Evolutionary conservation across 1,140 invertebrate genomes (phyloP).

Genomic region (Aphis craccivora): DNA sequence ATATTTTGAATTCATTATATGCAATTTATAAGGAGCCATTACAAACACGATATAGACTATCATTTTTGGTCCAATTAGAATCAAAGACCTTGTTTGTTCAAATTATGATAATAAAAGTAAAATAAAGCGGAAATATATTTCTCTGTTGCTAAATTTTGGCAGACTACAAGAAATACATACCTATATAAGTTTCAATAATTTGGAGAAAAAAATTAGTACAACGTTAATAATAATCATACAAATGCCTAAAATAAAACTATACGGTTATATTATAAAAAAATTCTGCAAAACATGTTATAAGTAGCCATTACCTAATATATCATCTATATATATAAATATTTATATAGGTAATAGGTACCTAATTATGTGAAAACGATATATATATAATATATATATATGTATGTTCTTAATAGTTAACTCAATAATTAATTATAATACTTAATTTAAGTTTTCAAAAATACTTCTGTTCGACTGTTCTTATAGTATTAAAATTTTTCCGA

Average conservation of each 20-base stretch:
- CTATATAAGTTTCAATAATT: neutral
- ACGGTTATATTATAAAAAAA: neutral
- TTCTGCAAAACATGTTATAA: neutral
- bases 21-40: conserved; percentile 34
- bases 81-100: conserved; percentile 13
- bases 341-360: no score
- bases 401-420: no score
- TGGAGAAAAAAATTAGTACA: neutral
- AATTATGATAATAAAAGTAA: neutral
- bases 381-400: neutral
- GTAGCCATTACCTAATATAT: neutral
- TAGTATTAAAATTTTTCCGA: neutral
- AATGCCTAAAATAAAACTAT: neutral
- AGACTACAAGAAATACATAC: conserved; percentile 23
- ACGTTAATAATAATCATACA: neutral
- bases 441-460: neutral
- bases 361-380: neutral
- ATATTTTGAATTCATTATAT: neutral
- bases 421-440: neutral
- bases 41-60: neutral
- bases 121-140: conserved; percentile 24
- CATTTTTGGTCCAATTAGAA: conserved; percentile 28
- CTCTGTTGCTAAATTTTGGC: no score
- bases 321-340: neutral
- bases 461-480: neutral